Evolutionary conservation across 2,113 vertebrate genomes (phyloP).

Genomic region (Rhinichthys klamathensis): DNA sequence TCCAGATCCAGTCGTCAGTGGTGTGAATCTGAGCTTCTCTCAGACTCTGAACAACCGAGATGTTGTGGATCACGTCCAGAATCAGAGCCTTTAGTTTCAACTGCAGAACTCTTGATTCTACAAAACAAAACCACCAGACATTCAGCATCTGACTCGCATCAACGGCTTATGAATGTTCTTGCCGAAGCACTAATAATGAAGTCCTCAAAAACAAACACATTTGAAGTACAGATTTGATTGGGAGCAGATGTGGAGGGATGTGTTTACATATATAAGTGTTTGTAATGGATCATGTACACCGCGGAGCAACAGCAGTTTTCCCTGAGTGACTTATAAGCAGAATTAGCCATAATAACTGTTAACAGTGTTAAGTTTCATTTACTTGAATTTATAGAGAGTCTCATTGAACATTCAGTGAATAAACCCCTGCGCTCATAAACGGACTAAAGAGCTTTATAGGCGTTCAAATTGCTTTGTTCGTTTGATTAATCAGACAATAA

Average conservation of each 20-base stretch:
- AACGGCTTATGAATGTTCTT: not conserved
- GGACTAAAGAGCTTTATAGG: constrained; percentile 22
- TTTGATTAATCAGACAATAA: constrained; percentile 30
- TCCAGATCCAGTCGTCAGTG: constrained; percentile 90
- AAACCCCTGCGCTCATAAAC: constrained; percentile 28
- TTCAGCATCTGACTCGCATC: not conserved
- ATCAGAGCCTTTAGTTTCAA: constrained; percentile 95
- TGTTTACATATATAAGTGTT: not conserved
- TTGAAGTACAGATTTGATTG: not conserved
- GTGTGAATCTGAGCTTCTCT: constrained; percentile 78
- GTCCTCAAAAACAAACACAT: not conserved
- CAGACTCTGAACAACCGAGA: constrained; percentile 90
- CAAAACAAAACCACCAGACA: not conserved
- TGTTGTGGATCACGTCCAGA: constrained; percentile 95
- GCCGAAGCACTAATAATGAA: not conserved
- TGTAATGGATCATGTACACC: not conserved
- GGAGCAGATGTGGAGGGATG: not conserved
- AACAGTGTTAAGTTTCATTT: constrained; percentile 12
- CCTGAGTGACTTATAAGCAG: not conserved
- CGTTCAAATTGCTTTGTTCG: constrained; percentile 20
- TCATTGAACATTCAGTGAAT: constrained; percentile 19
- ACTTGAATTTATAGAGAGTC: constrained; percentile 8
- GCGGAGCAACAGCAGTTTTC: not conserved
- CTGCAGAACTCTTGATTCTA: constrained; percentile 86
- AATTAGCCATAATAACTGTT: constrained; percentile 10